Conservation (phyloP, 2,113 vertebrate genomes). For the Phalacrocorax pelagicus region DNA sequence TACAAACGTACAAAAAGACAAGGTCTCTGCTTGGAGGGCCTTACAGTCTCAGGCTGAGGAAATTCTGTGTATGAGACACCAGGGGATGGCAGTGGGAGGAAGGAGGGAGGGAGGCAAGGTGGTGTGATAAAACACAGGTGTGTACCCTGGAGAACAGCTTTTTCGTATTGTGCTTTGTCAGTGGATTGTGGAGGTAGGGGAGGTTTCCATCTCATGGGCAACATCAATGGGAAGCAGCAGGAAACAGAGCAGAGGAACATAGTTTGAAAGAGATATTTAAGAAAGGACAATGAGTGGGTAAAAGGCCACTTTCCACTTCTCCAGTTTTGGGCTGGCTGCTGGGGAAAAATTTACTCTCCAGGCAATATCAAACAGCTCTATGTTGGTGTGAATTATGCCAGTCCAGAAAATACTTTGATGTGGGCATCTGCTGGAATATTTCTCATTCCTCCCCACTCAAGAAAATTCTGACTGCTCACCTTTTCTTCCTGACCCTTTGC, state of each 20-base stretch:
- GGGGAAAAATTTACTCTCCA: neutral
- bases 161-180: neutral
- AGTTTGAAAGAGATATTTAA: neutral
- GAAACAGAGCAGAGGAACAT: neutral
- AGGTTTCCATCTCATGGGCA: neutral
- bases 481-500: neutral
- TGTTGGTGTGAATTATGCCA: neutral
- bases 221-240: neutral
- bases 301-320: neutral
- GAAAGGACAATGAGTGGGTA: neutral
- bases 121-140: constrained; percentile 36
- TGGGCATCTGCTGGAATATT: neutral
- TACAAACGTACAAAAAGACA: neutral
- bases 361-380: neutral
- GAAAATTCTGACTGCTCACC: neutral
- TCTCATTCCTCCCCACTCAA: neutral
- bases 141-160: constrained; percentile 2
- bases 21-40: neutral
- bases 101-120: neutral
- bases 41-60: neutral
- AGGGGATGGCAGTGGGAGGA: constrained; percentile 12
- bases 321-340: neutral
- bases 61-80: constrained; percentile 3
- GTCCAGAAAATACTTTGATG: neutral
- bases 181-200: neutral